phyloP scores from a whole-genome alignment of 2,113 vertebrate species.

The Laticauda laticaudata region DNA sequence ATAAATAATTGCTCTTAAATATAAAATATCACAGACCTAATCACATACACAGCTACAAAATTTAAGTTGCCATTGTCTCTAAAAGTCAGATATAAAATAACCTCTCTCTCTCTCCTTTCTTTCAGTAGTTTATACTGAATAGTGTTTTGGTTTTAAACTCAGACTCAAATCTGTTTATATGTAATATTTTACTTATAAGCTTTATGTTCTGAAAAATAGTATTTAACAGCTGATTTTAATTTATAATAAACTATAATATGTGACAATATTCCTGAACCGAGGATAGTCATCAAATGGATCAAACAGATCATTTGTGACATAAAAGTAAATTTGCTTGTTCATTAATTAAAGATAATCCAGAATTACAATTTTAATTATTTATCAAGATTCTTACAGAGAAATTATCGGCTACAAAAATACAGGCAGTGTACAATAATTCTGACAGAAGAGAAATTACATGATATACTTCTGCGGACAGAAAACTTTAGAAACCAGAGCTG shows the following conservation, averaged over 20 bases:
- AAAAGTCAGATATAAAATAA: neutral
- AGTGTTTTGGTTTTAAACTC: neutral
- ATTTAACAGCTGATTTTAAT: conserved; percentile 30
- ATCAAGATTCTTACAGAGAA: conserved; percentile 20
- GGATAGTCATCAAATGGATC: conserved; percentile 19
- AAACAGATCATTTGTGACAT: conserved; percentile 10
- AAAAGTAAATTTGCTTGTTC: conserved; percentile 22
- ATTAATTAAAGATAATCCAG: conserved; percentile 26
- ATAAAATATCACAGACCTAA: neutral
- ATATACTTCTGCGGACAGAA: conserved; percentile 32
- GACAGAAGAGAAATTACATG: conserved; percentile 24
- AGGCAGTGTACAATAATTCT: conserved; percentile 24
- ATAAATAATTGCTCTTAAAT: neutral
- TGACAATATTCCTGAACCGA: conserved; percentile 21
- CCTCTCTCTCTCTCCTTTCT: neutral
- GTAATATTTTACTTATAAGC: conserved; percentile 25
- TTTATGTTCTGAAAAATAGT: conserved; percentile 11
- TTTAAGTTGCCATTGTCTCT: conserved; percentile 13
- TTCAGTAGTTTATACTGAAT: neutral
- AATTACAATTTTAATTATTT: conserved; percentile 49
- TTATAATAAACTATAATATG: neutral
- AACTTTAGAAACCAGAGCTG: neutral
- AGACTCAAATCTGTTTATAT: neutral
- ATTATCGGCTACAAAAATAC: conserved; percentile 33
- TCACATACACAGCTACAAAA: neutral